Conservation (phyloP, 2,888 invertebrate genomes). For the Globia sparganii region DNA sequence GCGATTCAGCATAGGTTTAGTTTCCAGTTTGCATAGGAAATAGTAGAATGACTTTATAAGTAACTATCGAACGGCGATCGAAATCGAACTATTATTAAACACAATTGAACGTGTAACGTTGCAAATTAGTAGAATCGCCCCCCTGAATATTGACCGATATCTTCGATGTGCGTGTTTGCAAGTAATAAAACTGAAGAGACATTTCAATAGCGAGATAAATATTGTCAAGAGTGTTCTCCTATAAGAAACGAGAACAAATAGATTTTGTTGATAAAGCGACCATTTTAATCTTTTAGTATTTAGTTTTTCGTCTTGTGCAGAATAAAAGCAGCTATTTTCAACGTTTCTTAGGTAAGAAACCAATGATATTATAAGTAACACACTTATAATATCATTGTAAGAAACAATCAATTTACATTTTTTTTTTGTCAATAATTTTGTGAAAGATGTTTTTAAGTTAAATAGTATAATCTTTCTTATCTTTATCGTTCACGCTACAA, state of each 20-base stretch:
- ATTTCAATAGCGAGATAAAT: conserved; percentile 47
- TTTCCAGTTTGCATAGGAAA: too few species aligned
- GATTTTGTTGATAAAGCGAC: conserved; percentile 12
- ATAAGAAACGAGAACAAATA: conserved; percentile 25
- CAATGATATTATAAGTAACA: too few species aligned
- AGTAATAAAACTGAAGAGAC: conserved; percentile 29
- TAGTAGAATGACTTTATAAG: too few species aligned
- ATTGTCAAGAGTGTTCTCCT: conserved; percentile 31
- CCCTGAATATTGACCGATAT: conserved; percentile 40
- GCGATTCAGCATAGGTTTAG: too few species aligned
- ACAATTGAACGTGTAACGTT: too few species aligned
- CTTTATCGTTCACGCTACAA: neutral
- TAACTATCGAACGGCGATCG: too few species aligned
- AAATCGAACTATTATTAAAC: too few species aligned
- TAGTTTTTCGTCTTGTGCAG: conserved; percentile 27
- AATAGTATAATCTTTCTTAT: neutral
- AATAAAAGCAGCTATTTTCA: neutral
- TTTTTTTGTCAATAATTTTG: neutral
- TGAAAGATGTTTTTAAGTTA: neutral
- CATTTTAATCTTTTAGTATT: conserved; percentile 25
- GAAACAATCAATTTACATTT: too few species aligned
- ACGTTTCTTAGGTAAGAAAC: conserved; percentile 24
- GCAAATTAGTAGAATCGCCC: too few species aligned
- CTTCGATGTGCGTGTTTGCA: conserved; percentile 13
- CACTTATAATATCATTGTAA: too few species aligned